phyloP scores from a whole-genome alignment of 2,797 vertebrate species.

The Cossypha heuglini region DNA sequence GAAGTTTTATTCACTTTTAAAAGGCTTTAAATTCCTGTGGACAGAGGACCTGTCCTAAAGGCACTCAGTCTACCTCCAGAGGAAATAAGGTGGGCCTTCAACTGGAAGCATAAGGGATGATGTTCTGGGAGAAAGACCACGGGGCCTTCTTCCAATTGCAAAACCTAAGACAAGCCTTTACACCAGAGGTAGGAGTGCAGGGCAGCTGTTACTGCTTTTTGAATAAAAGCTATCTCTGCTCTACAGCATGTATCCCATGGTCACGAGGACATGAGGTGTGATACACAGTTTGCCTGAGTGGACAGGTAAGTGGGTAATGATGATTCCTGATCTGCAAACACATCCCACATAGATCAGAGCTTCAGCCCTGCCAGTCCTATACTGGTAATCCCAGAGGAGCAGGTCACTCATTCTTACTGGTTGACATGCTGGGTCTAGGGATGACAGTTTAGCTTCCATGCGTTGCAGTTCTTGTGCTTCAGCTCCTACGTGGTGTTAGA shows the following conservation, averaged over 20 bases:
- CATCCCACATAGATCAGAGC: not conserved
- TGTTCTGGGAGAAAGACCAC: not conserved
- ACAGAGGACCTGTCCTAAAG: not conserved
- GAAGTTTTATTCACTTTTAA: not conserved
- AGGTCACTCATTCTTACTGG: not conserved
- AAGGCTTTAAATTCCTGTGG: not conserved
- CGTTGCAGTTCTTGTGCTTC: not conserved
- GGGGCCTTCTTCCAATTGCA: not conserved
- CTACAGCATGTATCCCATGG: not conserved
- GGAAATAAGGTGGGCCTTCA: not conserved
- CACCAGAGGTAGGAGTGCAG: not conserved
- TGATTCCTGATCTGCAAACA: not conserved
- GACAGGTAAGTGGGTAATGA: not conserved
- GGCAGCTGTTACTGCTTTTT: not conserved
- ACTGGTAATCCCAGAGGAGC: not conserved
- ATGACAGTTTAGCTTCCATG: not conserved
- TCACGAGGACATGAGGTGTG: not conserved
- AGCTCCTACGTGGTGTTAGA: not conserved
- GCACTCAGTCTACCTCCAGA: not conserved
- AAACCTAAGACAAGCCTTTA: not conserved
- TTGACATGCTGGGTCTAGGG: accelerated
- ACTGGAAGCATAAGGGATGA: not conserved
- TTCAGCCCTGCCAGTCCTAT: not conserved
- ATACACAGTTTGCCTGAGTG: not conserved
- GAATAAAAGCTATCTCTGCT: not conserved